Evolutionary conservation across 2,888 invertebrate genomes (phyloP).

Genomic region (Podabrus alpinus): DNA sequence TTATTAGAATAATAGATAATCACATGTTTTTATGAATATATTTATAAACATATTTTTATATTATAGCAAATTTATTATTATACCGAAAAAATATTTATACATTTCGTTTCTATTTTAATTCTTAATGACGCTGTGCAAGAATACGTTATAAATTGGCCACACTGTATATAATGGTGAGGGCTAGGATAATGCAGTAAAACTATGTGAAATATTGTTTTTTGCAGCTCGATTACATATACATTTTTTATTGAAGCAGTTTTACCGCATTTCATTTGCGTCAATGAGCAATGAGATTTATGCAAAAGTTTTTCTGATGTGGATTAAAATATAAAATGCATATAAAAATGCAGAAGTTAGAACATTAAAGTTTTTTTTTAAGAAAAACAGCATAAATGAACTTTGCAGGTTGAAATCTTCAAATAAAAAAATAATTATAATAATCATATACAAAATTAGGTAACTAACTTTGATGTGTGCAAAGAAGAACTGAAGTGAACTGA

Average conservation of each 20-base stretch:
- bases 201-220: background rate
- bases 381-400: too few species aligned
- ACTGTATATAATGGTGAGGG: too few species aligned
- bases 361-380: background rate
- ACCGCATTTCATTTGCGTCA: background rate
- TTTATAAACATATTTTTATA: too few species aligned
- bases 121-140: too few species aligned
- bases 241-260: background rate
- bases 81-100: too few species aligned
- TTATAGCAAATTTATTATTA: too few species aligned
- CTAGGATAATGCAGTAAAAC: too few species aligned
- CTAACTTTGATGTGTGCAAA: conserved; percentile 6
- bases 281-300: background rate
- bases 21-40: too few species aligned
- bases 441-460: background rate
- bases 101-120: too few species aligned
- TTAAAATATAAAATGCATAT: background rate
- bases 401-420: too few species aligned
- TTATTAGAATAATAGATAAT: too few species aligned
- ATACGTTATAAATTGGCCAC: too few species aligned
- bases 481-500: conserved; percentile 43
- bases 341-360: background rate
- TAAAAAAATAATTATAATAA: background rate
- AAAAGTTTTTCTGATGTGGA: background rate
- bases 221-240: background rate